Percentiles rank a stretch among this genome's conserved stretches.
phyloP scores from a whole-genome alignment of 2,888 invertebrate genomes.

The Cabera pusaria region DNA sequence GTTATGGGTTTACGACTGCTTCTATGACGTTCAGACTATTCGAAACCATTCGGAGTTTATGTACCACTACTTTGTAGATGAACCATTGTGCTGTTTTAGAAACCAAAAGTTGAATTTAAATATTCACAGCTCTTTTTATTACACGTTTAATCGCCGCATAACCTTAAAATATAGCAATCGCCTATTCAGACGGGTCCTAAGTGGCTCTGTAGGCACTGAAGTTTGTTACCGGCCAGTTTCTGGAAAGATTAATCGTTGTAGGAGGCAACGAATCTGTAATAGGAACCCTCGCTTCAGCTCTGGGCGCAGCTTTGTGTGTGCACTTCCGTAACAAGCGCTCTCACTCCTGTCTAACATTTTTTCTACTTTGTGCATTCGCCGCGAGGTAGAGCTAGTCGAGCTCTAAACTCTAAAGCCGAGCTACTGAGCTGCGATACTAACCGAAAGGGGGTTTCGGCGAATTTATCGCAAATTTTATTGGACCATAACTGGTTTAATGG shows the following conservation, averaged over 20 bases:
- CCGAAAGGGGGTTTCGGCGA: conserved; percentile 29
- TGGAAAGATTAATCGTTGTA: too few relatives aligned
- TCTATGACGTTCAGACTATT: conserved; percentile 15
- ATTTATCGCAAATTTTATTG: conserved; percentile 57
- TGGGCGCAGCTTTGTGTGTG: too few relatives aligned
- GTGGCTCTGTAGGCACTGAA: too few relatives aligned
- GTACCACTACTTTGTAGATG: conserved; percentile 13
- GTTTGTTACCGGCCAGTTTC: too few relatives aligned
- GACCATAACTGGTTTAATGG: conserved; percentile 47
- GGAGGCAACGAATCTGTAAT: too few relatives aligned
- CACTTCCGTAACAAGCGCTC: too few relatives aligned
- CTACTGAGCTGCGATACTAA: conserved; percentile 10
- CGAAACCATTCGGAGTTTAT: conserved; percentile 9
- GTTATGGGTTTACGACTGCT: conserved; percentile 33
- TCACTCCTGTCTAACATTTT: background rate
- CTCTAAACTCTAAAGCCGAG: conserved; percentile 1
- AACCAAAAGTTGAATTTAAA: too few relatives aligned
- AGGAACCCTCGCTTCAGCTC: too few relatives aligned
- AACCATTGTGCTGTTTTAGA: background rate
- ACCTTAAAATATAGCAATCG: too few relatives aligned
- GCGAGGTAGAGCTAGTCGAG: conserved; percentile 1
- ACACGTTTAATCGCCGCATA: too few relatives aligned
- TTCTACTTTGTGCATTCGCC: background rate
- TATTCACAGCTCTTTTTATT: too few relatives aligned
- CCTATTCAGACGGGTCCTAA: too few relatives aligned